phyloP scores from a whole-genome alignment of 2,888 invertebrate species.

The Eudemis profundana region DNA sequence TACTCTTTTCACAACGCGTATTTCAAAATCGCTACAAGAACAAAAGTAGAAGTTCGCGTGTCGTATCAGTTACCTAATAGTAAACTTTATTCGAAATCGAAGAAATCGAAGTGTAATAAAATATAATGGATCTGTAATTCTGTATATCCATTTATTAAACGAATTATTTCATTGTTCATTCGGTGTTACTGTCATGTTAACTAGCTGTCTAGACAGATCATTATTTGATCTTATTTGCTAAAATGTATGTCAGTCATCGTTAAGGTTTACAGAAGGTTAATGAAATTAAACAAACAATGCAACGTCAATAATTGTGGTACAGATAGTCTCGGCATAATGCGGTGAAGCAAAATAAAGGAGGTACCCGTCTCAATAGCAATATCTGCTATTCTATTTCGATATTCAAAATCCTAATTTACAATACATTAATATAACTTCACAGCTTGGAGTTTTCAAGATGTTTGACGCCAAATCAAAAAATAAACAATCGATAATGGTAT shows the following conservation, averaged over 20 bases:
- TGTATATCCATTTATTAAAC: neutral
- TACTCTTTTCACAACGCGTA: too few species aligned
- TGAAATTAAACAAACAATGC: neutral
- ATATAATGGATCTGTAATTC: neutral
- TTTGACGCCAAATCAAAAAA: too few species aligned
- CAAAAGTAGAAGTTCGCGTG: too few species aligned
- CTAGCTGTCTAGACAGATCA: conserved; percentile 15
- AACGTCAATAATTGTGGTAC: neutral
- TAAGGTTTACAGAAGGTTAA: neutral
- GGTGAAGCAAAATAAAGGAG: conserved; percentile 2
- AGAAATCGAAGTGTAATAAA: too few species aligned
- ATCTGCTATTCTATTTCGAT: too few species aligned
- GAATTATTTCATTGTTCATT: neutral
- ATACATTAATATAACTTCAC: too few species aligned
- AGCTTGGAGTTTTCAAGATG: too few species aligned
- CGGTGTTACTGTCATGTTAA: neutral
- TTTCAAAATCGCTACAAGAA: too few species aligned
- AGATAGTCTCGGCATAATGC: neutral
- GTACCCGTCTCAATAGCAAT: conserved; percentile 4
- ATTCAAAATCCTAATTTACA: too few species aligned
- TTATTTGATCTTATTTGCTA: neutral
- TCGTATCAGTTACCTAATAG: too few species aligned
- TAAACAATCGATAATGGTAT: too few species aligned
- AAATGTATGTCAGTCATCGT: conserved; percentile 1
- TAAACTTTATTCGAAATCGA: too few species aligned